Evolutionary conservation across 2,797 vertebrate species (phyloP).

Genomic region (Ptychobarbus kaznakovi): DNA sequence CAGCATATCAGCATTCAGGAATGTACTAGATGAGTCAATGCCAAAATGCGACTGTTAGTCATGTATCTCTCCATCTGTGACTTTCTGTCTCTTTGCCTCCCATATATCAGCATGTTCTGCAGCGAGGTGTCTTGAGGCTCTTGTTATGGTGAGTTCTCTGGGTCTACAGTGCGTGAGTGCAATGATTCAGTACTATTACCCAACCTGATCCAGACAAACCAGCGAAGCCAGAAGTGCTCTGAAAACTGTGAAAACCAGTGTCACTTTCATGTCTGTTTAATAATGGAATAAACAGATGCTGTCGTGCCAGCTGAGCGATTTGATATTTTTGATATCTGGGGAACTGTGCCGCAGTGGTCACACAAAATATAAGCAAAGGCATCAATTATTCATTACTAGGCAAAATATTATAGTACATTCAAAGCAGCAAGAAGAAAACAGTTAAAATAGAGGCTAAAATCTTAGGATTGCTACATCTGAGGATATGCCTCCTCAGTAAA

Average conservation of each 20-base stretch:
- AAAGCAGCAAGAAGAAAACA: slow-evolving; percentile 2
- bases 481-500: slow-evolving; percentile 26
- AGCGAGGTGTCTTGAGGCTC: not conserved
- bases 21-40: slow-evolving; percentile 10
- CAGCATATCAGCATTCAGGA: not conserved
- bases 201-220: slow-evolving; percentile 56
- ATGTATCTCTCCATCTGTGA: slow-evolving; percentile 42
- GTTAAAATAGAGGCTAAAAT: slow-evolving; percentile 21
- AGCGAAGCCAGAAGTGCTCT: slow-evolving; percentile 17
- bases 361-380: not conserved
- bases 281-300: slow-evolving; percentile 32
- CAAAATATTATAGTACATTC: slow-evolving; percentile 10
- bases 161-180: not conserved
- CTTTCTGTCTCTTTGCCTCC: slow-evolving; percentile 36
- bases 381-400: slow-evolving; percentile 28
- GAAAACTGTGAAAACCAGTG: not conserved
- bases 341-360: slow-evolving; percentile 24
- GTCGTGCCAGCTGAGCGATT: not conserved
- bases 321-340: slow-evolving; percentile 14
- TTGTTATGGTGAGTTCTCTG: not conserved
- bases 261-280: slow-evolving; percentile 25
- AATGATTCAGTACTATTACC: slow-evolving; percentile 53
- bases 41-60: slow-evolving; percentile 8
- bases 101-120: slow-evolving; percentile 2
- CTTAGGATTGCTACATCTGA: not conserved